Conservation (phyloP, 2,888 invertebrate species). For the Campoplex capitator region DNA sequence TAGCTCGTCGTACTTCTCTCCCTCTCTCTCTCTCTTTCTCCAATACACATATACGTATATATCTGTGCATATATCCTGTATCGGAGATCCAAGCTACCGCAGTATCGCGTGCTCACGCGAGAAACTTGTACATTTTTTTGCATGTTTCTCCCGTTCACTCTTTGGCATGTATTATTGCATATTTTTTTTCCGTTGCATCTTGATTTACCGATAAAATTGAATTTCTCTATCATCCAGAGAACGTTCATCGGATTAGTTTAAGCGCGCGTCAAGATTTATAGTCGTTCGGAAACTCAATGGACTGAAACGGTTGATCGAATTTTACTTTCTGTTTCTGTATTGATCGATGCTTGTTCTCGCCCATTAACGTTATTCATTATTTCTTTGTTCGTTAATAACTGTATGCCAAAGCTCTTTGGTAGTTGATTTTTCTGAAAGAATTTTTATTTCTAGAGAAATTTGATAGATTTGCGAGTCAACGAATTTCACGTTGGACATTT, state of each 20-base stretch:
- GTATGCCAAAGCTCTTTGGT: too few relatives aligned
- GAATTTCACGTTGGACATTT: not conserved
- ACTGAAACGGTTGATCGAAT: not conserved
- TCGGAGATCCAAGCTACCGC: slow-evolving; percentile 33
- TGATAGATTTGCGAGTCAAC: not conserved
- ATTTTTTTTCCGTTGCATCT: slow-evolving; percentile 18
- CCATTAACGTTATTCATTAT: not conserved
- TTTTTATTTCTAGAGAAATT: not conserved
- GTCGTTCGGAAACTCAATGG: not conserved
- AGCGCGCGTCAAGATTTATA: not conserved
- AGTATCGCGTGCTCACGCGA: slow-evolving; percentile 39
- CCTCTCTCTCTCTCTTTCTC: not conserved
- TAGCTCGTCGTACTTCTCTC: slow-evolving; percentile 21
- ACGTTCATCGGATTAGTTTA: not conserved
- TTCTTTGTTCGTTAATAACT: not conserved
- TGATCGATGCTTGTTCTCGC: not conserved
- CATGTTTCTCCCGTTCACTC: slow-evolving; percentile 11
- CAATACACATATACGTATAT: not conserved
- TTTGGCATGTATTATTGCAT: not conserved
- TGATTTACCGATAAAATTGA: slow-evolving; percentile 19
- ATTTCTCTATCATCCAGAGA: slow-evolving; percentile 26
- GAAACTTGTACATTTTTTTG: slow-evolving; percentile 29
- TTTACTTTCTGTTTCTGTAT: too few relatives aligned
- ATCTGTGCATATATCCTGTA: not conserved
- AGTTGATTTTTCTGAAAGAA: not conserved